Evolutionary conservation across 2,797 vertebrate species (phyloP).

Genomic region (Lithobates pipiens): DNA sequence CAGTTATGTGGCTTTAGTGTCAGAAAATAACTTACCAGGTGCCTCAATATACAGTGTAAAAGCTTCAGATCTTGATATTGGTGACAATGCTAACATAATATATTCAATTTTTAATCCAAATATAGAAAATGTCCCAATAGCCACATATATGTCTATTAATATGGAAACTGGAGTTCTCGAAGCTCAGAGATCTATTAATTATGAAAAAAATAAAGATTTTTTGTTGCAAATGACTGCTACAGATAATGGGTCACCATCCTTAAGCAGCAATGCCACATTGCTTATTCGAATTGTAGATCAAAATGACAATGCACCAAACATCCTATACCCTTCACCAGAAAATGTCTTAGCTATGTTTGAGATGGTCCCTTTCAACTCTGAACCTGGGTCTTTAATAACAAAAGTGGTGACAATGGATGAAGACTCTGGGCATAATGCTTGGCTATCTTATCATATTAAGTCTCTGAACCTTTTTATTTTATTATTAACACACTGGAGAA

Average conservation of each 20-base stretch:
- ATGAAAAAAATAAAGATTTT: slow-evolving; percentile 71
- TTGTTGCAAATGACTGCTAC: slow-evolving; percentile 65
- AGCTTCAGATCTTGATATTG: slow-evolving; percentile 66
- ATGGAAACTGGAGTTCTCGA: slow-evolving; percentile 72
- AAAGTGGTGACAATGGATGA: slow-evolving; percentile 74
- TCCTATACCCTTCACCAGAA: slow-evolving; percentile 50
- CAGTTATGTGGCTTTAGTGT: slow-evolving; percentile 66
- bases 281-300: slow-evolving; percentile 66
- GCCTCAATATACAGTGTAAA: slow-evolving; percentile 63
- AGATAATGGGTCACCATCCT: slow-evolving; percentile 57
- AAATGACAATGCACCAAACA: slow-evolving; percentile 51
- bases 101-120: slow-evolving; percentile 58
- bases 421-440: slow-evolving; percentile 65
- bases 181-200: slow-evolving; percentile 75
- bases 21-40: slow-evolving; percentile 72
- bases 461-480: slow-evolving; percentile 64
- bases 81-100: slow-evolving; percentile 64
- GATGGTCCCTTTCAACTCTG: slow-evolving; percentile 72
- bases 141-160: slow-evolving; percentile 62
- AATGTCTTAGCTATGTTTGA: slow-evolving; percentile 11
- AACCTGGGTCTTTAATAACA: slow-evolving; percentile 72
- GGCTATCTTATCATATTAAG: slow-evolving; percentile 37
- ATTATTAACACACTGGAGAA: slow-evolving; percentile 74
- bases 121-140: neutral
- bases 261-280: slow-evolving; percentile 57